A percentile compares a stretch with the other conserved stretches of the same genome.
phyloP scores from a whole-genome alignment of 2,113 vertebrate species.

The Taxidea taxus region DNA sequence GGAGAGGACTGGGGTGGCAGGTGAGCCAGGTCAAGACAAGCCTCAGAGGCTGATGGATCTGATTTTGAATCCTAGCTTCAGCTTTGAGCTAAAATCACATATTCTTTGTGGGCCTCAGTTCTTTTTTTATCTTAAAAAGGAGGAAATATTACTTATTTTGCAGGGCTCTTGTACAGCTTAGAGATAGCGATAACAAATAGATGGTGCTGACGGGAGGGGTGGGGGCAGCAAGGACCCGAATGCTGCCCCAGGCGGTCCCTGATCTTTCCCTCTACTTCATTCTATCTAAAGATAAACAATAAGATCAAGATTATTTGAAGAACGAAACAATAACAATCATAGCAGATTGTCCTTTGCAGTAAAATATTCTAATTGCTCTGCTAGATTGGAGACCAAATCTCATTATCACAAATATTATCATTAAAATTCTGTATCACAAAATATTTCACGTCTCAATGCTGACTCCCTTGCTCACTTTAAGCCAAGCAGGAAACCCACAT shows the following conservation, averaged over 20 bases:
- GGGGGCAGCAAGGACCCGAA: background rate
- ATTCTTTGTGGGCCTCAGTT: background rate
- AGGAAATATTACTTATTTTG: background rate
- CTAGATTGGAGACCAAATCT: background rate
- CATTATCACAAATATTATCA: background rate
- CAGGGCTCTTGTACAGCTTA: background rate
- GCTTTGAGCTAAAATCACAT: background rate
- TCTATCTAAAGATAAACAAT: conserved; percentile 37
- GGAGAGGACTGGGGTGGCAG: background rate
- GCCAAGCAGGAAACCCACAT: background rate
- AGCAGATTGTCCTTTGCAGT: background rate
- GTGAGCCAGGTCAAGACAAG: background rate
- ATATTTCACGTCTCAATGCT: background rate
- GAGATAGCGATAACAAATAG: background rate
- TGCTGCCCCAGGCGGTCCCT: background rate
- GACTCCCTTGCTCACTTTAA: background rate
- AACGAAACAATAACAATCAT: background rate
- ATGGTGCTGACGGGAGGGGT: background rate
- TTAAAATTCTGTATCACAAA: conserved; percentile 11
- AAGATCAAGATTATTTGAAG: background rate
- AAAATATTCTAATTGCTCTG: background rate
- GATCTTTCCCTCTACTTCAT: background rate
- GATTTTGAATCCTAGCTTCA: background rate
- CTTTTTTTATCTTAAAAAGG: background rate
- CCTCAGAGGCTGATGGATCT: background rate